These are phyloP conservation scores for Emesis furor DNA, from an alignment of 2,888 invertebrate species.

Conservation along the genomic window DNA sequence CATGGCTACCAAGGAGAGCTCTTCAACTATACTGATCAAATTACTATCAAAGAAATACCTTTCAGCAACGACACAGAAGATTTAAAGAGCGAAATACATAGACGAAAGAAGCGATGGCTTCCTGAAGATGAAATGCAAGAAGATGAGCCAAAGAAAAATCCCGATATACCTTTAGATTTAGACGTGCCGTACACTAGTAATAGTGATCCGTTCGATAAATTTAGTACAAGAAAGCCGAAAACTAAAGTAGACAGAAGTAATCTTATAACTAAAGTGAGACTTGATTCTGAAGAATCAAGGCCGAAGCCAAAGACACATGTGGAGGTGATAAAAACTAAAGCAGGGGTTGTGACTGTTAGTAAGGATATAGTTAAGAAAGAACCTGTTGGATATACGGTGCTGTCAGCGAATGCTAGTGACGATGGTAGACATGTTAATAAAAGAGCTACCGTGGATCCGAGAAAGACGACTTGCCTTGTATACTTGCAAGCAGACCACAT, in stretches of 20 bases:
- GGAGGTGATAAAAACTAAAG: constrained; percentile 93
- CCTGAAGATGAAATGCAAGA: constrained; percentile 93
- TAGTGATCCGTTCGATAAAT: constrained; percentile 90
- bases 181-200: constrained; percentile 94
- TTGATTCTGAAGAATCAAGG: constrained; percentile 90
- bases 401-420: constrained; percentile 89
- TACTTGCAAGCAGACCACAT: constrained; percentile 99
- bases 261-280: constrained; percentile 90
- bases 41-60: constrained; percentile 80
- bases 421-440: constrained; percentile 93
- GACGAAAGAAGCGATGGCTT: constrained; percentile 93
- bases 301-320: constrained; percentile 94
- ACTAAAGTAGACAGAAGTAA: constrained; percentile 91
- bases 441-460: constrained; percentile 95
- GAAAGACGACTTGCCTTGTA: constrained; percentile 98
- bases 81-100: constrained; percentile 84
- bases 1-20: constrained; percentile 84
- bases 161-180: constrained; percentile 93
- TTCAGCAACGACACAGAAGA: constrained; percentile 85
- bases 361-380: constrained; percentile 93
- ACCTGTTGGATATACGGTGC: constrained; percentile 88
- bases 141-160: constrained; percentile 92
- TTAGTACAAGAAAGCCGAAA: constrained; percentile 88
- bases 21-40: constrained; percentile 85
- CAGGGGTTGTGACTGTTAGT: constrained; percentile 93